Conservation (phyloP, 1,140 invertebrate genomes). For the Oreohelix idahoensis region DNA sequence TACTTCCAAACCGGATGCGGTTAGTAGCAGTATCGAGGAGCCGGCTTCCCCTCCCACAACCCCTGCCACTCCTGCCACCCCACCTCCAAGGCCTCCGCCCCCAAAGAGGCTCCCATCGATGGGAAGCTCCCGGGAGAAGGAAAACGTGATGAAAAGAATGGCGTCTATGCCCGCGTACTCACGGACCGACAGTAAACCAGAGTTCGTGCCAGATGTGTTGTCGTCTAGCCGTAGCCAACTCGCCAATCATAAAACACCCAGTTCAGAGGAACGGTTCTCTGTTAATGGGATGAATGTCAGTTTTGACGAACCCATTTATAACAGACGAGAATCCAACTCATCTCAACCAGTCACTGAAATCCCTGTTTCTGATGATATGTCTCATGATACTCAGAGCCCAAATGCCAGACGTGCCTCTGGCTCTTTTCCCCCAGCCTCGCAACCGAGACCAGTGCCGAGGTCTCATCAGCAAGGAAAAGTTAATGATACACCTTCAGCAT, state of each 20-base stretch:
- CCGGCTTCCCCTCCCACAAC: conserved; percentile 28
- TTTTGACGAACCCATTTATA: conserved; percentile 67
- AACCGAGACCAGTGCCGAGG: conserved; percentile 18
- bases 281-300: conserved; percentile 61
- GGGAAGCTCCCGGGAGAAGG: conserved; percentile 41
- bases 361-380: conserved; percentile 11
- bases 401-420: neutral
- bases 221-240: neutral
- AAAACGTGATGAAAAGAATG: conserved; percentile 48
- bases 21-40: conserved; percentile 16
- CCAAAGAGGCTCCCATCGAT: conserved; percentile 38
- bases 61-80: conserved; percentile 33
- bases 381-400: neutral
- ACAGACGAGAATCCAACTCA: conserved; percentile 29
- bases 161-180: conserved; percentile 44
- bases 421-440: neutral
- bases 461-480: neutral
- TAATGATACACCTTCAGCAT: neutral
- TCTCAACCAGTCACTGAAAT: conserved; percentile 19
- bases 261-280: conserved; percentile 46
- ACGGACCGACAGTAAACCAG: conserved; percentile 21
- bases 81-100: conserved; percentile 45
- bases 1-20: conserved; percentile 35
- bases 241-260: neutral
- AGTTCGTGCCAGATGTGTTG: neutral